Evolutionary conservation across 2,797 vertebrate species (phyloP), one percentile per base, ranked within the genome.

Genomic region (Alfaro cultratus): DNA sequence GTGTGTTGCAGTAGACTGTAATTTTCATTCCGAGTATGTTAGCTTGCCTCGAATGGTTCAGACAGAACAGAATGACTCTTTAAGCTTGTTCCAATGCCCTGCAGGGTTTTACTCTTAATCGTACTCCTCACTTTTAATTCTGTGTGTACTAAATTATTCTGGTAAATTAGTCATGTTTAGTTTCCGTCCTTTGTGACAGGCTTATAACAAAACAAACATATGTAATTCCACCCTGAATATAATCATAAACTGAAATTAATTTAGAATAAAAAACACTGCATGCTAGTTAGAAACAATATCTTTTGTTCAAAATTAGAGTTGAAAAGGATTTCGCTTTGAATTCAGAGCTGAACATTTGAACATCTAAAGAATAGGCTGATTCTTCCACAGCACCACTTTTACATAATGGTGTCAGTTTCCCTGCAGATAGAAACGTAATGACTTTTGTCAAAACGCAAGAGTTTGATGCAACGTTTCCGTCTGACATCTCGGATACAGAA

Each of bases 391-490:
- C 71, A 53, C 29, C 68, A 36, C 60, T 60, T n/a, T 4, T 51
- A 49, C 26, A 12, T 82, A 76, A 47, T 78, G 41, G 41, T 70
- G 75, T 75, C 13, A 1, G 26, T 80, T 74, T 81, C 64, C 49
- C 49, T 75, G 26, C 39, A 67, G 71, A 74, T 39, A 70, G 13
- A 74, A 71, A 77, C 74, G 43, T 49, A 85, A 78, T 83, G 1
- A 10, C 53, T 79, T 83, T 73, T 79, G 76, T 82, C 80, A 85
- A 82, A 71, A 80, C 71, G 34, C 80, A 39, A 53, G 80, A 62
- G 84, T 83, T 79, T 87, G 73, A 88, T 84, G 83, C 84, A 80
- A 84, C 72, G 47, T 80, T 87, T 81, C 78, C 76, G 87, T 80
- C 82, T 87, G 88, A 76, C 77, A 31, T 83, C 67, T 80, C 51